Base-by-base conservation (phyloP, 2,797 vertebrate species). In the Toxotes lorentzi region DNA sequence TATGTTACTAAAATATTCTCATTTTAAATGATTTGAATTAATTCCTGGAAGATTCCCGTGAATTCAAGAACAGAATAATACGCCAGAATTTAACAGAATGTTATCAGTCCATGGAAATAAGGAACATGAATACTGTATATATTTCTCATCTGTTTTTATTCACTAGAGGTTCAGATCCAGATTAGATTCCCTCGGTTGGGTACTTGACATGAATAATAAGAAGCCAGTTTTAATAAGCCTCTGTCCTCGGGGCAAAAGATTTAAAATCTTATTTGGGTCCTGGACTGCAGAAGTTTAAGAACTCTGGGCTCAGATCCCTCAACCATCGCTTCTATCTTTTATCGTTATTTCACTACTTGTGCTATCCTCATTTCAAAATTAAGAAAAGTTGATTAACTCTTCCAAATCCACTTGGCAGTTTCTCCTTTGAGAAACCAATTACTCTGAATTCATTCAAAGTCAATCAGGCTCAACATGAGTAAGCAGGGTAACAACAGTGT, bases 381-480 rank as follows among this genome's bases (percentile, higher is more conserved):
- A 81, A 83, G 73, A 68, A 77, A 82, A 82, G 78, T 70, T 75
- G 77, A 79, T 81, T 81, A 48, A 56, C n/a, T 75, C 53, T 75
- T 84, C 47, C 7, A 0, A 73, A 77, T 69, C 71, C 27, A 14
- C 75, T 70, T 61, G 79, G 79, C 82, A 86, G 76, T 50, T 82
- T 78, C 10, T 73, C 63, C 83, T 82, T 50, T 24, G 66, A 84
- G 86, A 40, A 85, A 84, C 71, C 73, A 79, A 85, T 87, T 84
- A 88, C 72, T 45, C 51, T 78, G 75, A 85, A 83, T 87, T 79
- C 41, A 76, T 79, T 71, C 69, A 5, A 59, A 73, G 69, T 45
- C 74, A 27, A 67, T 58, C 54, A 30, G 61, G 10, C 58, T 70
- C 65, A 9, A 48, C 51, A 7, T 4, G 21, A 43, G 66, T 17